Conservation (phyloP, 2,888 invertebrate genomes). For the Polydrusus cervinus region DNA sequence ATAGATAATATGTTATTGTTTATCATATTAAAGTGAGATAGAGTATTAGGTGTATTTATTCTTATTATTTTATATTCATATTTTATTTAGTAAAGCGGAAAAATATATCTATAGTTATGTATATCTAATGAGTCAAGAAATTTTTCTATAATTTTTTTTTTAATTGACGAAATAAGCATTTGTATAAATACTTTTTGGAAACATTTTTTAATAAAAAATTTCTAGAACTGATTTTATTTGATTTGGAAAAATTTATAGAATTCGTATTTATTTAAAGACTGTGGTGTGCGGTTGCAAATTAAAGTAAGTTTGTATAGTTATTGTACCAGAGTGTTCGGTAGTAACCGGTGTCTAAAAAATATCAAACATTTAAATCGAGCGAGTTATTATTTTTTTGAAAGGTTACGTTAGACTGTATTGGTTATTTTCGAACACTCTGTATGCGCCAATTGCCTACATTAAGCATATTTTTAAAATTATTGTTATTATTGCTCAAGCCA, state of each 20-base stretch:
- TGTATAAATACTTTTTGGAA: too few relatives aligned
- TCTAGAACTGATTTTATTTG: too few relatives aligned
- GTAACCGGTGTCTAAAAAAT: neutral
- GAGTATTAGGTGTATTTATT: constrained; percentile 7
- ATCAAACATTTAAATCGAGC: neutral
- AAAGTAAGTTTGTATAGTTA: neutral
- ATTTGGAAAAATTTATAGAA: too few relatives aligned
- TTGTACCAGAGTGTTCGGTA: neutral
- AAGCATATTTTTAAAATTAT: neutral
- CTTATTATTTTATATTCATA: constrained; percentile 20
- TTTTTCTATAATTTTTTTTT: neutral
- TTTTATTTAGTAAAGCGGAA: neutral
- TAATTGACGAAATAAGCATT: too few relatives aligned
- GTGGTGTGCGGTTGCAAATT: constrained; percentile 3
- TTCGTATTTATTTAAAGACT: too few relatives aligned
- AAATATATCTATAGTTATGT: neutral
- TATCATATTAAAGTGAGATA: constrained; percentile 18
- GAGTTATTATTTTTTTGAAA: too few relatives aligned
- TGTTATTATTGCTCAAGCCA: constrained; percentile 9
- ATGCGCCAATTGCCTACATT: neutral
- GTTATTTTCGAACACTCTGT: neutral
- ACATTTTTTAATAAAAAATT: too few relatives aligned
- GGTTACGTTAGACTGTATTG: neutral
- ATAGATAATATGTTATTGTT: constrained; percentile 4
- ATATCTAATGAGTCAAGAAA: neutral